Conservation (phyloP, 2,113 vertebrate species). For the Cavia porcellus region DNA sequence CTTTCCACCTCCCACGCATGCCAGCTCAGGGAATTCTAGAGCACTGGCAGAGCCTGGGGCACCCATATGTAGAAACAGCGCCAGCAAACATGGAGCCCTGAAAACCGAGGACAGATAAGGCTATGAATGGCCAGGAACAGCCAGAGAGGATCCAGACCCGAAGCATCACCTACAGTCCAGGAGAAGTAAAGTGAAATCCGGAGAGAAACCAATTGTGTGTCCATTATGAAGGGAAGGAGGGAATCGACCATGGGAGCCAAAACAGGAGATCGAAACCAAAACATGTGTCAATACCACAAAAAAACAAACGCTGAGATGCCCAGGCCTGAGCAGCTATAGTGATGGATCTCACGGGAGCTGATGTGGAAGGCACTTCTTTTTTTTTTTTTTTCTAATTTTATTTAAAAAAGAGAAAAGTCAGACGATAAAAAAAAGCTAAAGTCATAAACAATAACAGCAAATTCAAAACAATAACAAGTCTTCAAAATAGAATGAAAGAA, state of each 20-base stretch:
- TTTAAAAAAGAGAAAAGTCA: too few species aligned
- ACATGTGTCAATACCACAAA: background rate
- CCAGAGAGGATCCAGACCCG: background rate
- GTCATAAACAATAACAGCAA: too few species aligned
- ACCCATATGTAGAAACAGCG: background rate
- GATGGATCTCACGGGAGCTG: background rate
- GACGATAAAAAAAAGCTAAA: too few species aligned
- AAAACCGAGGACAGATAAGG: background rate
- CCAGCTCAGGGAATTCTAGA: background rate
- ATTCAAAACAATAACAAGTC: too few species aligned
- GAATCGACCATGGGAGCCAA: background rate
- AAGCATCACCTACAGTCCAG: background rate
- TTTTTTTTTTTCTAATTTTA: too few species aligned
- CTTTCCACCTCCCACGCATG: background rate
- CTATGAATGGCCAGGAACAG: background rate
- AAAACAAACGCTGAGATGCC: background rate
- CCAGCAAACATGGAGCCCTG: background rate
- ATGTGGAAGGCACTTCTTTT: background rate
- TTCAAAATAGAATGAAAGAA: too few species aligned
- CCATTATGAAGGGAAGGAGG: background rate
- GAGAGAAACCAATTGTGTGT: background rate
- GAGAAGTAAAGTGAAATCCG: background rate
- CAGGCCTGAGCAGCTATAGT: accelerated
- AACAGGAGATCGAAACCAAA: background rate
- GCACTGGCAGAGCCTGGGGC: background rate